These are phyloP conservation scores for Lepus europaeus DNA, from an alignment of 2,113 vertebrate species.

Conservation along the genomic window DNA sequence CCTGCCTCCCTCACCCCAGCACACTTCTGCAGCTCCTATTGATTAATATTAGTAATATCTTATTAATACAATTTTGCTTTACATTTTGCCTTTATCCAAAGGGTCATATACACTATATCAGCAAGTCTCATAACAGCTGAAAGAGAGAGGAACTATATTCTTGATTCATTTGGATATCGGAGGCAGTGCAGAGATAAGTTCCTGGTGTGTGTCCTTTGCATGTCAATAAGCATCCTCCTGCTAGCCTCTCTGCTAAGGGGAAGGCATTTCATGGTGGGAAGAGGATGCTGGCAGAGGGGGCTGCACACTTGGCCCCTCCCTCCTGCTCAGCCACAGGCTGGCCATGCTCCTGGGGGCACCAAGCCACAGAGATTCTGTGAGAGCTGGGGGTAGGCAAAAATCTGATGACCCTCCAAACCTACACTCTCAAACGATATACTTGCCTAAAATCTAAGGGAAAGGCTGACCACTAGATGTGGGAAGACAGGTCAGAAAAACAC, in stretches of 20 bases:
- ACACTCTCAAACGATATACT: neutral
- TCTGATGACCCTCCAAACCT: neutral
- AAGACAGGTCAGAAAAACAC: neutral
- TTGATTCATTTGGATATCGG: slow-evolving; percentile 73
- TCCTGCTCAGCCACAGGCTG: neutral
- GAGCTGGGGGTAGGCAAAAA: neutral
- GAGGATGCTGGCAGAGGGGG: neutral
- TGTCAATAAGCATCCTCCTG: slow-evolving; percentile 1
- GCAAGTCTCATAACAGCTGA: slow-evolving; percentile 71
- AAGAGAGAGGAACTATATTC: slow-evolving; percentile 73
- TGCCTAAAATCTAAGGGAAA: slow-evolving; percentile 9
- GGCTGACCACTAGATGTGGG: neutral
- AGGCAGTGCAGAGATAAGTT: slow-evolving; percentile 12
- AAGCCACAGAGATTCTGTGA: neutral
- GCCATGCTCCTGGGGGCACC: neutral
- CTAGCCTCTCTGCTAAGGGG: slow-evolving; percentile 42
- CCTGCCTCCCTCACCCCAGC: slow-evolving; percentile 75
- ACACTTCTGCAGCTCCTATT: slow-evolving; percentile 76
- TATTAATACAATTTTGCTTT: slow-evolving; percentile 81
- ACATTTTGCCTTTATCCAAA: slow-evolving; percentile 73
- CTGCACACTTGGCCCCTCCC: neutral
- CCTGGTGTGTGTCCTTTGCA: neutral
- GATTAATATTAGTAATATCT: slow-evolving; percentile 84
- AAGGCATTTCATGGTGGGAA: neutral
- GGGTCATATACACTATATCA: slow-evolving; percentile 65